Evolutionary conservation across 2,797 vertebrate species (phyloP).

Genomic region (Chromobotia macracanthus): DNA sequence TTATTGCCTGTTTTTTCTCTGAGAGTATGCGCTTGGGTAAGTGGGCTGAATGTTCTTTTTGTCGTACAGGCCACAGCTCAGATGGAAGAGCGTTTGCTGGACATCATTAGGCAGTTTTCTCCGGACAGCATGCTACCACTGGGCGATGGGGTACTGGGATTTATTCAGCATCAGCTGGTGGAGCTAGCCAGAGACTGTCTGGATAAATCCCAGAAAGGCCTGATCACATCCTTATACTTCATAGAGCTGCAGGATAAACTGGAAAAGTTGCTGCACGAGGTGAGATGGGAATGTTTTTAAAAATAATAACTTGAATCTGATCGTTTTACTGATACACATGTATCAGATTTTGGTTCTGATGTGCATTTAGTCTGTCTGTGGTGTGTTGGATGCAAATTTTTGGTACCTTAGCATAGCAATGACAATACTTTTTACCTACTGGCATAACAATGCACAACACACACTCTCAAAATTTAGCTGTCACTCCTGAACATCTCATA

Average conservation of each 20-base stretch:
- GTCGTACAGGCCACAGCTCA: slow-evolving; percentile 89
- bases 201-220: slow-evolving; percentile 90
- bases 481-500: background rate
- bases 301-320: background rate
- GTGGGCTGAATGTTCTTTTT: background rate
- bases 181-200: slow-evolving; percentile 95
- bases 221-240: slow-evolving; percentile 96
- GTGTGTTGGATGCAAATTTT: background rate
- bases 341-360: background rate
- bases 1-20: background rate
- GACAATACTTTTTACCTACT: no score
- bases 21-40: background rate
- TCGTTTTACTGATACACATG: background rate
- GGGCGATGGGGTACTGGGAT: slow-evolving; percentile 93
- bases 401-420: no score
- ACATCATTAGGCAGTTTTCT: slow-evolving; percentile 85
- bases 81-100: slow-evolving; percentile 94
- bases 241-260: slow-evolving; percentile 96
- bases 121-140: slow-evolving; percentile 85
- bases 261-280: slow-evolving; percentile 92
- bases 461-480: background rate
- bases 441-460: background rate
- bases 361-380: background rate
- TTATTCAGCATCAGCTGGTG: slow-evolving; percentile 97
- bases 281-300: slow-evolving; percentile 62